Percentiles rank a stretch among this genome's conserved stretches.
Conservation (phyloP, 2,113 vertebrate species). For the Ceyx margarethae region DNA sequence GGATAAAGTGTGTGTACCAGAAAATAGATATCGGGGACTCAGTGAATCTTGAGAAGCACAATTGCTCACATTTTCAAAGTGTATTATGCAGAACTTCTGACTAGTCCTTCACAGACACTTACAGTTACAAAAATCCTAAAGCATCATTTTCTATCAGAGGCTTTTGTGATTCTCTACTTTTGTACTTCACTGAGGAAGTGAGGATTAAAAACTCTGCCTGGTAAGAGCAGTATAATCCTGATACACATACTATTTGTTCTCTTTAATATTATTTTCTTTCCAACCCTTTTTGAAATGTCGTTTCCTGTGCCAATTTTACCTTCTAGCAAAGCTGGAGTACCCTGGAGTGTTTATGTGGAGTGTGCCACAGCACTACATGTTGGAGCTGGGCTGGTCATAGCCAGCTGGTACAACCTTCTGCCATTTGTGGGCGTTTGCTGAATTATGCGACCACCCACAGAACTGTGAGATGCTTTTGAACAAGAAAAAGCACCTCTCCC, state of each 20-base stretch:
- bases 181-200: not conserved
- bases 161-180: not conserved
- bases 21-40: not conserved
- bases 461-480: constrained; percentile 27
- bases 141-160: not conserved
- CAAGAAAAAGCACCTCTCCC: constrained; percentile 35
- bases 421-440: not conserved
- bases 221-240: not conserved
- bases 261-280: not conserved
- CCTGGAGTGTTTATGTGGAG: not conserved
- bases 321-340: not conserved
- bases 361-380: not conserved
- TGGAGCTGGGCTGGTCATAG: not conserved
- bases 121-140: not conserved
- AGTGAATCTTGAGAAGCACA: not conserved
- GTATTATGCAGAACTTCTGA: not conserved
- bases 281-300: not conserved
- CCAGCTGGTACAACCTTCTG: not conserved
- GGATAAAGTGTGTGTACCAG: not conserved
- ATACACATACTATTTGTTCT: not conserved
- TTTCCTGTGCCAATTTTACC: not conserved
- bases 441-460: constrained; percentile 6
- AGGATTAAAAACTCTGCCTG: not conserved
- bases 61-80: not conserved
- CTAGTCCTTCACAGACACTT: not conserved